A percentile compares a stretch with the other conserved stretches of the same genome.
Evolutionary conservation across 1,140 invertebrate genomes (phyloP).

Genomic region (Drosophila nikananu): DNA sequence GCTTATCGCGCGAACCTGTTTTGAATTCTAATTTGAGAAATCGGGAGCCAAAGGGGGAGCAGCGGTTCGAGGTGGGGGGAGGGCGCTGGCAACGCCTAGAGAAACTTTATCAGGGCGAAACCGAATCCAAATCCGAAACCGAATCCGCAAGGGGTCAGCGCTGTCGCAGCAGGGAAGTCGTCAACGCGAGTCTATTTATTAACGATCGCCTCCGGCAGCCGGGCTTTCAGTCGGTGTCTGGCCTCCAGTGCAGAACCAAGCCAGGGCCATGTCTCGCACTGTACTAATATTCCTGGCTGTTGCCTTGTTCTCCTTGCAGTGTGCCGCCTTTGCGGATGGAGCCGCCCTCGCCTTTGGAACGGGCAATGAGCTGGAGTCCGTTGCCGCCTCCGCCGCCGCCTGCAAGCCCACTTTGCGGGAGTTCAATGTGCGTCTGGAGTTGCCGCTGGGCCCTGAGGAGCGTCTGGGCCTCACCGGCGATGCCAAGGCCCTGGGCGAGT

Average conservation of each 20-base stretch:
- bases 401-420: constrained; percentile 64
- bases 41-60: neutral
- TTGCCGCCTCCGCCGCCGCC: constrained; percentile 2
- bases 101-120: constrained; percentile 57
- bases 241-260: constrained; percentile 11
- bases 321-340: constrained; percentile 65
- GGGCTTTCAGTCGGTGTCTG: constrained; percentile 50
- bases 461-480: constrained; percentile 85
- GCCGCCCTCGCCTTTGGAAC: constrained; percentile 50
- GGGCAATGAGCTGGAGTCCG: constrained; percentile 58
- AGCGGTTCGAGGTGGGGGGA: neutral
- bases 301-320: constrained; percentile 67
- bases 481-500: constrained; percentile 85
- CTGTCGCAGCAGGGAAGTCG: constrained; percentile 24
- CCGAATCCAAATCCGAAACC: constrained; percentile 9
- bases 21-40: constrained; percentile 48
- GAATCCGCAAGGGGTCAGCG: constrained; percentile 56
- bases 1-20: constrained; percentile 62
- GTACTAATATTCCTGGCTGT: constrained; percentile 68
- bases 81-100: constrained; percentile 16
- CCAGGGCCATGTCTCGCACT: constrained; percentile 44
- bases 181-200: constrained; percentile 30
- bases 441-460: constrained; percentile 76
- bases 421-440: constrained; percentile 65
- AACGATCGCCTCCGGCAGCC: constrained; percentile 4